A percentile compares a stretch with the other conserved stretches of the same genome.
These are phyloP conservation scores for Aurelia aurita DNA, from an alignment of 30 jellyfish, hydroid and myxozoan genomes.

Conservation along the genomic window DNA sequence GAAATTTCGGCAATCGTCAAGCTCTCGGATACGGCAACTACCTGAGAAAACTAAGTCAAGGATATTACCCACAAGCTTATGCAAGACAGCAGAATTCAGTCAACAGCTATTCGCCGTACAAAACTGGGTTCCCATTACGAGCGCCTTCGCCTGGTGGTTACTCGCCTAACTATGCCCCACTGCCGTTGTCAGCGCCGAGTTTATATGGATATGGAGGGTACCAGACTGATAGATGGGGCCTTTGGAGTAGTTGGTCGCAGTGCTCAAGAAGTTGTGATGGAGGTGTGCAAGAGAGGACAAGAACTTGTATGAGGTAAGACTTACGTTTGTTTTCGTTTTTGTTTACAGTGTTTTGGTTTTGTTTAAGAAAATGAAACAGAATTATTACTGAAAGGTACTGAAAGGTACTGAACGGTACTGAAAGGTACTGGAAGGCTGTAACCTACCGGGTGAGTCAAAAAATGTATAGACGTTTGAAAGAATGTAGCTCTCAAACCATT, in stretches of 20 bases:
- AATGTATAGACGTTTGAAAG: too few relatives aligned
- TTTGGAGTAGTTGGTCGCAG: constrained; percentile 75
- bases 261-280: constrained; percentile 75
- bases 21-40: constrained; percentile 56
- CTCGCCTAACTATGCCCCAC: constrained; percentile 56
- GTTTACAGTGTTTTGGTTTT: too few relatives aligned
- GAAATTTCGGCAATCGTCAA: constrained; percentile 2
- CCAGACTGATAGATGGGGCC: constrained; percentile 68
- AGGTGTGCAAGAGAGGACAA: constrained; percentile 78
- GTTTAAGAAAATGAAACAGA: too few relatives aligned
- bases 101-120: constrained; percentile 34
- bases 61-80: constrained; percentile 36
- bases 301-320: constrained; percentile 48
- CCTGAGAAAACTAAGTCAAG: constrained; percentile 42
- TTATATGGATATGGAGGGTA: constrained; percentile 65
- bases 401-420: too few relatives aligned
- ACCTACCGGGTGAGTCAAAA: too few relatives aligned
- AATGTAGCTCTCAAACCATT: too few relatives aligned
- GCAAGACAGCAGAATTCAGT: constrained; percentile 45
- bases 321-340: too few relatives aligned
- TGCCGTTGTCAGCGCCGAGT: constrained; percentile 77
- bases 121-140: constrained; percentile 61
- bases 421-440: too few relatives aligned
- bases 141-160: constrained; percentile 70
- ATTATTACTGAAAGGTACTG: too few relatives aligned